Conservation (phyloP, 2,113 vertebrate genomes). For the Nothobranchius kuhntae region DNA sequence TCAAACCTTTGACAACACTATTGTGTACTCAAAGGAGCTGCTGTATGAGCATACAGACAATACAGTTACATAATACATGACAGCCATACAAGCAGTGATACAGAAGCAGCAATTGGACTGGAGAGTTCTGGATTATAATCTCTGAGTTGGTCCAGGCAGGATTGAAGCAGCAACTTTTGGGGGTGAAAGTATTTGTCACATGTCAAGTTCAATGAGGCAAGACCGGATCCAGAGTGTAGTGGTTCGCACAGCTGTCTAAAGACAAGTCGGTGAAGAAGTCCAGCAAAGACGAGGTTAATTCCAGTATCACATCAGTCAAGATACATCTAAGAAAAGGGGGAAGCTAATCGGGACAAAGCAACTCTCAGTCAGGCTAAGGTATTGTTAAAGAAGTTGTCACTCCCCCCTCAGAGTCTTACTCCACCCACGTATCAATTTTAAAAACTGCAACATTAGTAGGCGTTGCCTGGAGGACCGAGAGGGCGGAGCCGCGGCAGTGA, state of each 20-base stretch:
- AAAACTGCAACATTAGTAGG: too few relatives aligned
- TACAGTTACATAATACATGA: slow-evolving; percentile 12
- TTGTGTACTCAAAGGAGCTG: slow-evolving; percentile 1
- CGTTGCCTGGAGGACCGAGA: too few relatives aligned
- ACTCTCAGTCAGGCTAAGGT: neutral
- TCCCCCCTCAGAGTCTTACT: too few relatives aligned
- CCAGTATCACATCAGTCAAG: neutral
- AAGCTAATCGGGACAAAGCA: neutral
- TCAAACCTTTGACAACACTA: slow-evolving; percentile 18
- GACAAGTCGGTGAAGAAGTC: neutral
- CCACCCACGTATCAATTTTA: too few relatives aligned
- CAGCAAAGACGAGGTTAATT: slow-evolving; percentile 1
- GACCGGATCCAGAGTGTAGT: slow-evolving; percentile 1
- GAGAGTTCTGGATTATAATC: neutral
- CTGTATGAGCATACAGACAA: neutral
- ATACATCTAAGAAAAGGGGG: neutral
- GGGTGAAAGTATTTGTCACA: slow-evolving; percentile 2
- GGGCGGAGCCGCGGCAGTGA: too few relatives aligned
- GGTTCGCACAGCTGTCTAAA: neutral
- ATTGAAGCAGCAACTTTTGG: neutral
- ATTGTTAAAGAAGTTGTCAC: too few relatives aligned
- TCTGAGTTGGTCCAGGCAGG: neutral
- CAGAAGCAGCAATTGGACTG: neutral
- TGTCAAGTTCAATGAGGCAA: neutral
- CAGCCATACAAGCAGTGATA: slow-evolving; percentile 1